Base-by-base conservation (phyloP, 2,888 invertebrate genomes). In the Atherix ibis region DNA sequence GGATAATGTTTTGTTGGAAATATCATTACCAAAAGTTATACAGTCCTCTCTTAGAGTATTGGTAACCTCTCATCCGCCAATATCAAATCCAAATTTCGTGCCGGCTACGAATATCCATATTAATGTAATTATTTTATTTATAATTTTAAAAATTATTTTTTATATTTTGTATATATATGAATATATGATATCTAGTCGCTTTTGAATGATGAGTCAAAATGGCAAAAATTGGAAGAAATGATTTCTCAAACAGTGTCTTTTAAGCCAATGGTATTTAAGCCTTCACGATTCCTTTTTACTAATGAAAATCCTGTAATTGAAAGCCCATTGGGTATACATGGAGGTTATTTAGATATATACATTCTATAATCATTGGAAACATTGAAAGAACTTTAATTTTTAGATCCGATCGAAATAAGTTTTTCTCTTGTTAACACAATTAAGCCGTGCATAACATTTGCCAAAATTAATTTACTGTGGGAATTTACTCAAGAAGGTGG, bases 341-440 rank as follows among this genome's bases (percentile, higher is more conserved):
- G 78, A 54, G 76, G 75, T 76, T 49, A 47, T 51, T 34, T 28
- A 10, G 13, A 27, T 15, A 17, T 5, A 22, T 8, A 22, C 6
- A 22, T 22, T 10, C 10, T 22, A 22, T 22, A 22, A 22, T 22
- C n/a, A n/a, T n/a, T n/a, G n/a, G n/a, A n/a, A n/a, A n/a, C n/a
- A n/a, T n/a, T n/a, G n/a, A n/a, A n/a, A n/a, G n/a, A n/a, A n/a
- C n/a, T 27, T 31, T 36, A 10, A 10, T 34, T 58, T 60, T 32
- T 58, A 73, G 91, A 92, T 56, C 80, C 82, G 1, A 75, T 91
- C 34, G 77, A 78, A 56, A 67, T 91, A 34, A 75, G 77, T 26
- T 54, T 59, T 8, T 48, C 48, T 4, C 41, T 62, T 3, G 49
- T 51, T 2, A 62, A 60, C 36, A 54, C 58, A 9, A 65, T 91